Evolutionary conservation across 2,113 vertebrate species (phyloP).

Genomic region (Raja brachyura): DNA sequence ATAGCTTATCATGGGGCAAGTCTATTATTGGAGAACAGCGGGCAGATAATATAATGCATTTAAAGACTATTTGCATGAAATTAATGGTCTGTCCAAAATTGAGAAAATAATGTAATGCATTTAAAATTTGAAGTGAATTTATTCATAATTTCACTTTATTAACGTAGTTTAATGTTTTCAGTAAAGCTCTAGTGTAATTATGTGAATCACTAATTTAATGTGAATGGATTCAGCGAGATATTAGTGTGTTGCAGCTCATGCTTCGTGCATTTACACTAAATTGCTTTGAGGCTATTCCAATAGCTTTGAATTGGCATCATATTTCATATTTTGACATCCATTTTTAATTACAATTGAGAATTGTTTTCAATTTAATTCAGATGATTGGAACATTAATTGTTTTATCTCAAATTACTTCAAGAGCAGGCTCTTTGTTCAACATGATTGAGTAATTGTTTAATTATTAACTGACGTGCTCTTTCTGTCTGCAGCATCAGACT

Average conservation of each 20-base stretch:
- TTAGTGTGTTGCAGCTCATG: too few species aligned
- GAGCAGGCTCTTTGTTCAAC: conserved; percentile 12
- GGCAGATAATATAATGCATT: not conserved
- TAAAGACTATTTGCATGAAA: not conserved
- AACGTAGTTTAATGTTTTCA: not conserved
- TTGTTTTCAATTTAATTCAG: not conserved
- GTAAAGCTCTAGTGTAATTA: not conserved
- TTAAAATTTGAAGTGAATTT: not conserved
- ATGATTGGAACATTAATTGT: not conserved
- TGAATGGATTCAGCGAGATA: not conserved
- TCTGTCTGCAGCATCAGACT: not conserved
- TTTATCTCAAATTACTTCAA: not conserved
- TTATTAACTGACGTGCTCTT: not conserved
- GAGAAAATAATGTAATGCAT: not conserved
- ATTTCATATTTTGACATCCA: not conserved
- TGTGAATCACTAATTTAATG: not conserved
- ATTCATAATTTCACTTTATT: not conserved
- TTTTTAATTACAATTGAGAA: conserved; percentile 8
- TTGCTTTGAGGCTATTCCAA: not conserved
- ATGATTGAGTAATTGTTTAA: not conserved
- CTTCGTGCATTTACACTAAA: not conserved
- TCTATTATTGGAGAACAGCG: not conserved
- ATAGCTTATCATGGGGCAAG: not conserved
- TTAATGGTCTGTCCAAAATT: not conserved
- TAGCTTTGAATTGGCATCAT: not conserved